These are phyloP conservation scores for Galaxea fascicularis DNA, from an alignment of 92 coral and sea anemone species.

Conservation along the genomic window DNA sequence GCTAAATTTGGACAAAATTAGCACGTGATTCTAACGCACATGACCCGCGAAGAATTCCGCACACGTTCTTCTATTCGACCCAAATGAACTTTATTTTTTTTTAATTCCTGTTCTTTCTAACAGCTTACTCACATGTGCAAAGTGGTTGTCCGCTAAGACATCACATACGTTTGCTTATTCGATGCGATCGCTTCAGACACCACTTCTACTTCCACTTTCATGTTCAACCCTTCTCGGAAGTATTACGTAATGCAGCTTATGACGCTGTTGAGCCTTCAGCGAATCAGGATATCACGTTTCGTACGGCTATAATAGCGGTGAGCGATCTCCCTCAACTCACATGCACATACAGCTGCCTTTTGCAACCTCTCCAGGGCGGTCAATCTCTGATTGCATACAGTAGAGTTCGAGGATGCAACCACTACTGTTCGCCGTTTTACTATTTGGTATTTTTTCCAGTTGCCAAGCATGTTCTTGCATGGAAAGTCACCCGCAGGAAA, in stretches of 20 bases:
- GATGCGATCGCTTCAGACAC: not conserved
- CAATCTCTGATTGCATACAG: not conserved
- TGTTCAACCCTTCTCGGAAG: not conserved
- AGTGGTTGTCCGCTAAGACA: not conserved
- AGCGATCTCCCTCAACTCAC: not conserved
- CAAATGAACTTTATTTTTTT: not conserved
- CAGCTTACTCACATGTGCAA: not conserved
- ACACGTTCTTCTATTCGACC: no score
- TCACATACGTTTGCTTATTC: not conserved
- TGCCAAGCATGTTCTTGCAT: constrained; percentile 80
- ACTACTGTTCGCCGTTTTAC: not conserved
- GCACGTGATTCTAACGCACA: no score
- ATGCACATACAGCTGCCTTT: not conserved
- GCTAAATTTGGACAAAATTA: no score
- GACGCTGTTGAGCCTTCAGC: not conserved
- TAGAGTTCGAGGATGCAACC: not conserved
- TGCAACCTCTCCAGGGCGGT: not conserved
- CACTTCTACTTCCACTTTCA: not conserved
- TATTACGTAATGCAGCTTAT: not conserved
- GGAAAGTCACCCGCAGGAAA: constrained; percentile 87
- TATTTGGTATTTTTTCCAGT: constrained; percentile 7
- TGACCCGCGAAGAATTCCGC: no score
- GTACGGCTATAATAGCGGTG: constrained; percentile 3
- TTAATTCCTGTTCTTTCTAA: not conserved
- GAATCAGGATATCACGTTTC: constrained; percentile 6